Evolutionary conservation across 37 sponge, comb jelly and placozoan species (phyloP).

Genomic region (Petrosia ficiformis): DNA sequence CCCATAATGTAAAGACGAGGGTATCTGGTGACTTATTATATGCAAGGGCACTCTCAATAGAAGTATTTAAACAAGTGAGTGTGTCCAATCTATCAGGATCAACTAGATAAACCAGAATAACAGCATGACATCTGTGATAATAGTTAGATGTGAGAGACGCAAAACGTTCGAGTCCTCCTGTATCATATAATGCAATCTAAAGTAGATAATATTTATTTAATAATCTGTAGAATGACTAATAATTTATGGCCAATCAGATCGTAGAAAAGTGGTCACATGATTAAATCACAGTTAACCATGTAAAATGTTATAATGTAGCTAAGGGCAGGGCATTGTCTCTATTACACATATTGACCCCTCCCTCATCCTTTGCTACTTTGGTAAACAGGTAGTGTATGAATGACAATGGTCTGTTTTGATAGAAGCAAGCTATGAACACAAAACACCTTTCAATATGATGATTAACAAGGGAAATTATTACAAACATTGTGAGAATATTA

Average conservation of each 20-base stretch:
- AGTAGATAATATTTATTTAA: neutral
- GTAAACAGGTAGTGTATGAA: too few relatives aligned
- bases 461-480: too few relatives aligned
- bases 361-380: neutral
- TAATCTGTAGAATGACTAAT: neutral
- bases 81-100: neutral
- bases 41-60: neutral
- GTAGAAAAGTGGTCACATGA: neutral
- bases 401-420: too few relatives aligned
- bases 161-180: constrained; percentile 39
- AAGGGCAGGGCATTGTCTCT: neutral
- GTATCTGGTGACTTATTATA: neutral
- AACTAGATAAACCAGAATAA: neutral
- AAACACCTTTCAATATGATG: too few relatives aligned
- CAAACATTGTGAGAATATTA: too few relatives aligned
- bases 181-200: constrained; percentile 47
- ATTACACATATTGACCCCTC: neutral
- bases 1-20: constrained; percentile 7
- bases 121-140: neutral
- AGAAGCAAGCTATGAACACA: too few relatives aligned
- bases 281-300: too few relatives aligned
- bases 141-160: constrained; percentile 11
- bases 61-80: neutral
- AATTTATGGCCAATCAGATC: neutral
- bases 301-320: neutral